A percentile compares a stretch with the other conserved stretches of the same genome.
Conservation (phyloP, 2,797 vertebrate species). For the Mergus octosetaceus region DNA sequence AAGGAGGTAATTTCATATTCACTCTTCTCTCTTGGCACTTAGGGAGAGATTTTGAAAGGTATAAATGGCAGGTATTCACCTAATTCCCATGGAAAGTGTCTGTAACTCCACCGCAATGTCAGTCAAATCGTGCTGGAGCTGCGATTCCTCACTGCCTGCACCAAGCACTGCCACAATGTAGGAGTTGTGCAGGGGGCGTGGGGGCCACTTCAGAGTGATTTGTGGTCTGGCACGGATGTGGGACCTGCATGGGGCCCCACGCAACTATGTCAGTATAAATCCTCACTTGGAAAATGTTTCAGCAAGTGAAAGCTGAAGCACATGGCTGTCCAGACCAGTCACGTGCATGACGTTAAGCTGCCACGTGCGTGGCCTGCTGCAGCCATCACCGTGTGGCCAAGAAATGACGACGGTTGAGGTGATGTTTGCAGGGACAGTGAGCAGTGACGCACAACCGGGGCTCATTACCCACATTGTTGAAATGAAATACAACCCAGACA, state of each 20-base stretch:
- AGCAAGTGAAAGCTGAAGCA: not conserved
- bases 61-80: conserved; percentile 9
- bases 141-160: not conserved
- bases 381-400: not conserved
- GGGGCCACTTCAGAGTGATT: not conserved
- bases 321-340: not conserved
- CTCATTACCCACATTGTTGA: not conserved
- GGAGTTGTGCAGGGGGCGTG: not conserved
- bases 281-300: not conserved
- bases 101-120: not conserved
- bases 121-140: not conserved
- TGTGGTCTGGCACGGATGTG: not conserved
- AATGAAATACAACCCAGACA: not conserved
- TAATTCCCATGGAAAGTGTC: not conserved
- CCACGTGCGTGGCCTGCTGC: not conserved
- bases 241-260: not conserved
- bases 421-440: not conserved
- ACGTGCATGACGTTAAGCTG: not conserved
- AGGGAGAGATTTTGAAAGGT: not conserved
- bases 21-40: not conserved
- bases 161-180: not conserved
- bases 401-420: not conserved
- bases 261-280: not conserved
- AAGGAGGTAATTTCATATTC: not conserved
- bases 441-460: not conserved